phyloP scores from a whole-genome alignment of 2,797 vertebrate species.

The Melanogrammus aeglefinus region DNA sequence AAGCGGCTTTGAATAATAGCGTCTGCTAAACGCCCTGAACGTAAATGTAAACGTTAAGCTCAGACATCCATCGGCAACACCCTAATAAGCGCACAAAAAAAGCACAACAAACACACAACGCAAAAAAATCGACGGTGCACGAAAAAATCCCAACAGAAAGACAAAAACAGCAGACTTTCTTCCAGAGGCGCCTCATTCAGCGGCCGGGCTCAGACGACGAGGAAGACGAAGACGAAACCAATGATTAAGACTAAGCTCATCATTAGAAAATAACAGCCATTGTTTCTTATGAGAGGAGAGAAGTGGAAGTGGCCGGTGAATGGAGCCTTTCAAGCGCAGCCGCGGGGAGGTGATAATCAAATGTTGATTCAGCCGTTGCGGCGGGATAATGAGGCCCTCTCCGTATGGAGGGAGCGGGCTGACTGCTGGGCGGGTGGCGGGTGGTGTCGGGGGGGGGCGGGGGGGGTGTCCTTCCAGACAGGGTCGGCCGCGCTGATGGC shows the following conservation, averaged over 20 bases:
- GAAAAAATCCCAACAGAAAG: neutral
- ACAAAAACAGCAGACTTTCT: neutral
- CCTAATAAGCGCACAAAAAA: neutral
- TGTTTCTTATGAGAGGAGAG: conserved; percentile 72
- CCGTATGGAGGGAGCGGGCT: conserved; percentile 68
- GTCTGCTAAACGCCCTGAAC: too few relatives aligned
- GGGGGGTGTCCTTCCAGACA: conserved; percentile 70
- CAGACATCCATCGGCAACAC: neutral
- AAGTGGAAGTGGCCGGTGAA: conserved; percentile 64
- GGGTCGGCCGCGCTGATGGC: conserved; percentile 73
- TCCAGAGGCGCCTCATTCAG: neutral
- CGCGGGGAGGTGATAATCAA: conserved; percentile 74
- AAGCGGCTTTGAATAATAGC: too few relatives aligned
- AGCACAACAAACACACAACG: too few relatives aligned
- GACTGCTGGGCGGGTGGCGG: conserved; percentile 23
- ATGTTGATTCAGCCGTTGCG: conserved; percentile 78
- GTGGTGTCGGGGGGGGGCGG: conserved; percentile 52
- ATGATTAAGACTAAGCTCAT: conserved; percentile 52
- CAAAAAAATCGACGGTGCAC: too few relatives aligned
- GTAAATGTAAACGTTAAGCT: neutral
- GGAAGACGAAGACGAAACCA: neutral
- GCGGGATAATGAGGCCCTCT: conserved; percentile 76
- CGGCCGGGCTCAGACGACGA: neutral
- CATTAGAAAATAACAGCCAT: conserved; percentile 72
- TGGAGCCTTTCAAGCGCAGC: conserved; percentile 60